Conservation (phyloP, 2,888 invertebrate genomes). For the Odontocerum albicorne region DNA sequence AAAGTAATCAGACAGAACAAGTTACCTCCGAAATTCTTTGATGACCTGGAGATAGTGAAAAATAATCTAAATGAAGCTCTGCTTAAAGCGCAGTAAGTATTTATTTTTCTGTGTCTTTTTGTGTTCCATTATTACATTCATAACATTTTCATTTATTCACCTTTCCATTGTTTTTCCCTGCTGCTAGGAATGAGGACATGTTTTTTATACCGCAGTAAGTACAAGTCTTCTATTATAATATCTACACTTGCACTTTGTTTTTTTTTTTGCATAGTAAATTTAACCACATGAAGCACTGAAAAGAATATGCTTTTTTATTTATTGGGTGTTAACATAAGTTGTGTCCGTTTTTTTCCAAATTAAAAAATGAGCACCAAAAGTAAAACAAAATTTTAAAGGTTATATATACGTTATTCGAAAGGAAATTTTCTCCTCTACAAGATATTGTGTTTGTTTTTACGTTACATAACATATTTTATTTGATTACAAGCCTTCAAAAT, state of each 20-base stretch:
- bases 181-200: conserved; percentile 25
- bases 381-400: too few relatives aligned
- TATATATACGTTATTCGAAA: too few relatives aligned
- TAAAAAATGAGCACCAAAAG: too few relatives aligned
- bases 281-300: background rate
- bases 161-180: conserved; percentile 20
- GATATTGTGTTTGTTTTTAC: too few relatives aligned
- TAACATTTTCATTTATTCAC: conserved; percentile 1
- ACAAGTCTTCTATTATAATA: background rate
- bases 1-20: conserved; percentile 65
- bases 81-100: conserved; percentile 55
- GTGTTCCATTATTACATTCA: too few relatives aligned
- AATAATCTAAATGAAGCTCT: conserved; percentile 61
- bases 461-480: too few relatives aligned
- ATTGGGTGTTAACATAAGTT: background rate
- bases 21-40: conserved; percentile 58
- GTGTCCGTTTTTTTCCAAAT: background rate
- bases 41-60: conserved; percentile 59
- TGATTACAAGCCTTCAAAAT: too few relatives aligned
- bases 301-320: background rate
- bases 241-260: background rate
- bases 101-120: too few relatives aligned
- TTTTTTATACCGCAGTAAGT: conserved; percentile 30
- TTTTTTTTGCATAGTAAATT: background rate
- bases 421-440: too few relatives aligned